A percentile compares a stretch with the other conserved stretches of the same genome.
Evolutionary conservation across 2,797 vertebrate species (phyloP).

Genomic region (Glyptemys insculpta): DNA sequence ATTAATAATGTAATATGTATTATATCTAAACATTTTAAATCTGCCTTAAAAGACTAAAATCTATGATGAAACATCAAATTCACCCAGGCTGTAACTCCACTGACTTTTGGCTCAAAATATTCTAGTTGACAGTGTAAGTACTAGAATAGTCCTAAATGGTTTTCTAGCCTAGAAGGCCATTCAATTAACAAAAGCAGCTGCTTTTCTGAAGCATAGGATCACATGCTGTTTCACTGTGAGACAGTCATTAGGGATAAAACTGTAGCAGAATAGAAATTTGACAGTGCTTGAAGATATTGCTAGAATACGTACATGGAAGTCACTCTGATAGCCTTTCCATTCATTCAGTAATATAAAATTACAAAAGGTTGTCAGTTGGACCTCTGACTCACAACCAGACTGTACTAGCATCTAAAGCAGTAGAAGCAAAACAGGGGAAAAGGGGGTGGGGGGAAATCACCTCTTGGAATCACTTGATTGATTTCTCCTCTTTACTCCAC

Average conservation of each 20-base stretch:
- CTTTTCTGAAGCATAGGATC: slow-evolving; percentile 31
- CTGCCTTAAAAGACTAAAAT: slow-evolving; percentile 46
- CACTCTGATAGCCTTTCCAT: neutral
- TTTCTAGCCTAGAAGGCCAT: slow-evolving; percentile 35
- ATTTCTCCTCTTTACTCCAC: neutral
- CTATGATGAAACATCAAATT: slow-evolving; percentile 39
- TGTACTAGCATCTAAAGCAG: slow-evolving; percentile 31
- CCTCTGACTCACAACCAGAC: slow-evolving; percentile 2
- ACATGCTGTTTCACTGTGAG: slow-evolving; percentile 29
- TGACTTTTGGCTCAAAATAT: neutral
- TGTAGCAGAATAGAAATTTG: slow-evolving; percentile 56
- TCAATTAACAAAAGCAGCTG: slow-evolving; percentile 46
- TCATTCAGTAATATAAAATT: neutral
- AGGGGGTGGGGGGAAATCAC: neutral
- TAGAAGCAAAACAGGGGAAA: neutral
- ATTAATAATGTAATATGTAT: slow-evolving; percentile 22
- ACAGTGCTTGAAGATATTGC: slow-evolving; percentile 6
- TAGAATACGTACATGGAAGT: slow-evolving; percentile 29
- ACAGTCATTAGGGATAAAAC: slow-evolving; percentile 27
- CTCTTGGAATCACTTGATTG: neutral
- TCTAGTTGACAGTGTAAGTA: slow-evolving; percentile 19
- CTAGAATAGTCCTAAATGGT: neutral
- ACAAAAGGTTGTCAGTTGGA: neutral
- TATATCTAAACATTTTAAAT: slow-evolving; percentile 45
- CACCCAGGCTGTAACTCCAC: neutral